These are phyloP conservation scores for Zosterops japonicus DNA, from an alignment of 2,113 vertebrate genomes.

Conservation along the genomic window DNA sequence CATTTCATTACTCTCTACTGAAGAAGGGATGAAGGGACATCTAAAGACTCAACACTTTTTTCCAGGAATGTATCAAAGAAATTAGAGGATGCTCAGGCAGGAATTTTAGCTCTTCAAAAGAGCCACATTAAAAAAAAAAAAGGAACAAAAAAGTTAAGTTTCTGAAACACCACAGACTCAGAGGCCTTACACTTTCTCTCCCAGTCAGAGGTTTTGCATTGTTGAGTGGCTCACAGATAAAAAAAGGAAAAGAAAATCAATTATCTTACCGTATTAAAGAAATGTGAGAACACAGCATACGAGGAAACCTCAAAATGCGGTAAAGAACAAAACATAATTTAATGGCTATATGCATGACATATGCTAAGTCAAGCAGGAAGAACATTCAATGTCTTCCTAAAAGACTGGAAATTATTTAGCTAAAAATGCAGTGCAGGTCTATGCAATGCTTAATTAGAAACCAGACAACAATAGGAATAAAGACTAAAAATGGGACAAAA, in stretches of 20 bases:
- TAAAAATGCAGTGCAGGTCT: not conserved
- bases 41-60: not conserved
- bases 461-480: not conserved
- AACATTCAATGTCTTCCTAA: not conserved
- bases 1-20: not conserved
- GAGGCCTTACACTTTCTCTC: not conserved
- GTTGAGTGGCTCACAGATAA: not conserved
- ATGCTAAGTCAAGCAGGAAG: not conserved
- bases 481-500: not conserved
- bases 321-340: not conserved
- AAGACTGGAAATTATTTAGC: not conserved
- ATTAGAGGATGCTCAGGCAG: not conserved
- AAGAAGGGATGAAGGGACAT: not conserved
- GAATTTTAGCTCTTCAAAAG: not conserved
- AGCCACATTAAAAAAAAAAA: not conserved
- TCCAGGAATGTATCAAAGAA: not conserved
- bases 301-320: not conserved
- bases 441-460: not conserved
- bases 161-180: not conserved
- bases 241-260: not conserved
- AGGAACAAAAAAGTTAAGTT: not conserved
- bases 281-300: not conserved
- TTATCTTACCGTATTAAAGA: not conserved
- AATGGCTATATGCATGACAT: not conserved
- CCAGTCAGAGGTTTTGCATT: not conserved